Evolutionary conservation across 2,113 vertebrate species (phyloP).

Genomic region (Origma solitaria): DNA sequence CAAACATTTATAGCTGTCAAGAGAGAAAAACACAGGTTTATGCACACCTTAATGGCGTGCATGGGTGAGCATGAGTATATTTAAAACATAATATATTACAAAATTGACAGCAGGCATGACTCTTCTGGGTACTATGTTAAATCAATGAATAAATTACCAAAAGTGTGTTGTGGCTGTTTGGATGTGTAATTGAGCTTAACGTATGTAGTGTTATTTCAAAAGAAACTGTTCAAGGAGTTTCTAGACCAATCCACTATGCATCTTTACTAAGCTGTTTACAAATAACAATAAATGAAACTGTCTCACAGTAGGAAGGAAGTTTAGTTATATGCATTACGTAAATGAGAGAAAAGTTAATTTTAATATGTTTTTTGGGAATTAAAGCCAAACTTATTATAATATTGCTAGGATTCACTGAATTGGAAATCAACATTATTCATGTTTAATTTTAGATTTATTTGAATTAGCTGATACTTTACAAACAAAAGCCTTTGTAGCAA

Average conservation of each 20-base stretch:
- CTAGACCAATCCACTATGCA: constrained; percentile 74
- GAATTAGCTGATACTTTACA: constrained; percentile 56
- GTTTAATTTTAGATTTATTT: constrained; percentile 70
- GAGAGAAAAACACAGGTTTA: constrained; percentile 89
- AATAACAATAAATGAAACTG: constrained; percentile 81
- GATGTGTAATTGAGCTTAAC: constrained; percentile 86
- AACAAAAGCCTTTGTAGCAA: constrained; percentile 28
- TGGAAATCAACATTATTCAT: constrained; percentile 69
- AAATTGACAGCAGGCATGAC: constrained; percentile 84
- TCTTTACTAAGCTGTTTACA: constrained; percentile 78
- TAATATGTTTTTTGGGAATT: constrained; percentile 72
- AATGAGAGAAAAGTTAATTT: constrained; percentile 77
- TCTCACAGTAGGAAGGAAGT: constrained; percentile 78
- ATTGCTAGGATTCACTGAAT: constrained; percentile 54
- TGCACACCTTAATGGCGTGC: constrained; percentile 88
- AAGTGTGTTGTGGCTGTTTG: constrained; percentile 85
- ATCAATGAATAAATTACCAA: constrained; percentile 88
- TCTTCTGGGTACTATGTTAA: constrained; percentile 88
- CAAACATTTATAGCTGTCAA: constrained; percentile 91
- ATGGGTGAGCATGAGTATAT: constrained; percentile 85
- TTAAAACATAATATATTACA: constrained; percentile 87
- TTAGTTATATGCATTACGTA: constrained; percentile 76
- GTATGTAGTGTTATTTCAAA: constrained; percentile 84
- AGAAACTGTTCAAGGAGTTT: constrained; percentile 84
- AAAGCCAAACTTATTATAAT: constrained; percentile 69